phyloP scores from a whole-genome alignment of 2,113 vertebrate species.

The Scytalopus superciliaris region DNA sequence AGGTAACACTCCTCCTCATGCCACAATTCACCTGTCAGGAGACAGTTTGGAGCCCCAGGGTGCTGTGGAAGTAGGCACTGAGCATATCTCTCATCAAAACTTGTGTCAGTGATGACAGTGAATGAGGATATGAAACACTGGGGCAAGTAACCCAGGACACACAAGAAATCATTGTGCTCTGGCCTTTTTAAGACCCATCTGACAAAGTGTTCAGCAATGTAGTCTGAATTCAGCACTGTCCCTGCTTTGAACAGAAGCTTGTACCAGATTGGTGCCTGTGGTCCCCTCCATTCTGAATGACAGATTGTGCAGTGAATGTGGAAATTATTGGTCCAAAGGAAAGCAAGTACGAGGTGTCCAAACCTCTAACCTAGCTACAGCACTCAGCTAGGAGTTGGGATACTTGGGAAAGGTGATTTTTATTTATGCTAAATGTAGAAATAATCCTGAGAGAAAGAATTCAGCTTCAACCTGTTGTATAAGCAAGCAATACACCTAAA shows the following conservation, averaged over 20 bases:
- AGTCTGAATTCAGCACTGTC: not conserved
- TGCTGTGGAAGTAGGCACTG: not conserved
- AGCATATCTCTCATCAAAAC: not conserved
- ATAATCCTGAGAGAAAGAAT: not conserved
- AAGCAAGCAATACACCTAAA: not conserved
- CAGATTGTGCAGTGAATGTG: not conserved
- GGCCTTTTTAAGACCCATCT: not conserved
- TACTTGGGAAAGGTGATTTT: not conserved
- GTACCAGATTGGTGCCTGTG: not conserved
- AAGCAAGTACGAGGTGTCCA: not conserved
- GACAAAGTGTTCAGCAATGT: not conserved
- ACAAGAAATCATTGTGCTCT: rapidly evolving
- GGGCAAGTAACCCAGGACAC: rapidly evolving
- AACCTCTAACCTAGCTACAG: not conserved
- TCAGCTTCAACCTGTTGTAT: not conserved
- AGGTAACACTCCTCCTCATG: not conserved
- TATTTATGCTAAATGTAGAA: not conserved
- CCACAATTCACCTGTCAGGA: not conserved
- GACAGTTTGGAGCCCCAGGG: rapidly evolving
- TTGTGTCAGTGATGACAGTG: not conserved
- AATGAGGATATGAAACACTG: not conserved
- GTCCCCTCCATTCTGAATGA: not conserved
- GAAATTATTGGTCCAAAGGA: not conserved
- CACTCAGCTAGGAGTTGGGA: not conserved
- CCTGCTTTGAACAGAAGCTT: not conserved